These are phyloP conservation scores for Rotaria socialis DNA, from an alignment of 2,888 invertebrate species.

Conservation along the genomic window DNA sequence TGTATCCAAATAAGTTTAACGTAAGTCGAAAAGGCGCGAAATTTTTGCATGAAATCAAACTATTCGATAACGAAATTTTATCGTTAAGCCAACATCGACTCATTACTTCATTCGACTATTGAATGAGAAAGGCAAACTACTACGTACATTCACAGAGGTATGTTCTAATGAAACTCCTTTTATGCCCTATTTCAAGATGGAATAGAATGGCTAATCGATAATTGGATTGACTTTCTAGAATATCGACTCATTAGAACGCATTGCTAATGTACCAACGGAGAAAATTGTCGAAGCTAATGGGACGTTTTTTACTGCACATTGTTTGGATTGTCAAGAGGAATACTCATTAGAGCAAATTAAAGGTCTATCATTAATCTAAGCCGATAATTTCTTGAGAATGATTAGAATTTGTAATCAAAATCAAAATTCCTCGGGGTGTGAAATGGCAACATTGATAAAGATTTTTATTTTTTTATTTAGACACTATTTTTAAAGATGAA, in stretches of 20 bases:
- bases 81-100: constrained; percentile 70
- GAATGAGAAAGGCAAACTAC: constrained; percentile 71
- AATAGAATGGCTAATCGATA: background rate
- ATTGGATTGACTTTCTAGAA: constrained; percentile 66
- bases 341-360: constrained; percentile 80
- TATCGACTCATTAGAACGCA: constrained; percentile 83
- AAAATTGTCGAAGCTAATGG: constrained; percentile 91
- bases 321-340: constrained; percentile 69
- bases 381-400: constrained; percentile 42
- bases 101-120: constrained; percentile 84
- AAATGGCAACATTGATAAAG: too few relatives aligned
- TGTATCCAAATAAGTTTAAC: constrained; percentile 78
- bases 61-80: constrained; percentile 21
- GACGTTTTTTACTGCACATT: constrained; percentile 80
- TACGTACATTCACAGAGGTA: constrained; percentile 64
- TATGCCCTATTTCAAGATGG: background rate
- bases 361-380: constrained; percentile 61
- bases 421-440: too few relatives aligned
- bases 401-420: too few relatives aligned
- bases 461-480: constrained; percentile 58
- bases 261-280: constrained; percentile 75
- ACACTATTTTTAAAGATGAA: constrained; percentile 69
- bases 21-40: constrained; percentile 49
- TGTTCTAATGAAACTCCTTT: background rate
- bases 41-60: background rate